Evolutionary conservation across 1,140 invertebrate genomes (phyloP), one percentile per base, ranked within the genome.

Genomic region (Drosophila pallidifrons): DNA sequence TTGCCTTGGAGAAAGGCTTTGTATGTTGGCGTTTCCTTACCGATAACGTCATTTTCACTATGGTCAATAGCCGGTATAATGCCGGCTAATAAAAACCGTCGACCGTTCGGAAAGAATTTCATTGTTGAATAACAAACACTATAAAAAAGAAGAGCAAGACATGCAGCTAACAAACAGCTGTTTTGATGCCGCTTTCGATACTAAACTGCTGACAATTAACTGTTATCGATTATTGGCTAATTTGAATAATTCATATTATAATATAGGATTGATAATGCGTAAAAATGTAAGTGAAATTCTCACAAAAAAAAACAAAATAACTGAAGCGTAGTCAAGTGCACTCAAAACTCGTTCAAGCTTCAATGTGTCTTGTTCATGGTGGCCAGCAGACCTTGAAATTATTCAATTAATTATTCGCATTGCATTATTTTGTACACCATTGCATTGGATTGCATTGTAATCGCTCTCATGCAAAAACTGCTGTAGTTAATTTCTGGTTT

Each of bases 11-110:
- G 38, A 43, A 74, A 92, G 0, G 85, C 45, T 65, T 91, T 88
- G 81, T 92, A 92, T 0, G 91, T 92, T 28, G 82, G 82, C 30
- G 68, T 90, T 6, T 92, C 91, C 45, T 92, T 92, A 25, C 63
- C 64, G 32, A 80, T 57, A 7, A 90, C 25, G 20, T 90, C 86
- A 35, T 80, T 70, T 0, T 68, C 49, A 6, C 32, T 49, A 7
- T 38, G 41, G n/a, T 79, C 74, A 11, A 86, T 54, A 15, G 32
- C 67, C 7, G 87, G 87, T 43, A 90, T 4, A 30, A 87, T 73
- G 25, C 79, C 86, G 25, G 86, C 87, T 30, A 90, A 75, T 1
- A 90, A 11, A 10, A 90, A 59, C 32, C 81, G 70, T 1, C 74
- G 57, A 11, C 79, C 63, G 68, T 68, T 86, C 52, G 16, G 69